phyloP scores from a whole-genome alignment of 2,113 vertebrate species.

The Lanius ludovicianus region DNA sequence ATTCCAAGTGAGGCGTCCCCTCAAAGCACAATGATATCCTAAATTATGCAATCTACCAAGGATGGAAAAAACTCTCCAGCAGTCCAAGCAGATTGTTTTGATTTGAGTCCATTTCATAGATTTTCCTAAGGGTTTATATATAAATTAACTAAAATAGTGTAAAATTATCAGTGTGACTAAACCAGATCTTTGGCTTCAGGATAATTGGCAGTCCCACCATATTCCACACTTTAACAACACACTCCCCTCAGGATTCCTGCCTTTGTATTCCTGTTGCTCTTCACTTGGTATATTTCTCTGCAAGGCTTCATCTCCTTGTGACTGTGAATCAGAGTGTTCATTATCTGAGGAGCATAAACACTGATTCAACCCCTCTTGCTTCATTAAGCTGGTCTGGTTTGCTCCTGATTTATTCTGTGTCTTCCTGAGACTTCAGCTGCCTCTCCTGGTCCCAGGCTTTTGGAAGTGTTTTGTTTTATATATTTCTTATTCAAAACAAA shows the following conservation, averaged over 20 bases:
- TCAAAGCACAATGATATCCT: neutral
- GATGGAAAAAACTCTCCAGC: neutral
- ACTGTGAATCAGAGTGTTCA: slow-evolving; percentile 33
- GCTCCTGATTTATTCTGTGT: neutral
- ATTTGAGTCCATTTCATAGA: neutral
- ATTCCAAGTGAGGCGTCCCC: neutral
- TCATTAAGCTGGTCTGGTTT: neutral
- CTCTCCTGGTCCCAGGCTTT: neutral
- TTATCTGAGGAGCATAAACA: slow-evolving; percentile 33
- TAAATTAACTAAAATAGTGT: neutral
- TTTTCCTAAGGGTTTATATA: neutral
- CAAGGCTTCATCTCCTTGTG: slow-evolving; percentile 13
- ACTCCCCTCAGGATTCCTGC: neutral
- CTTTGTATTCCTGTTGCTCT: neutral
- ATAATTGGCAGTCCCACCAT: neutral
- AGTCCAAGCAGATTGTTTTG: neutral
- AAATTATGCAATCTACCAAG: neutral
- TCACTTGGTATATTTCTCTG: neutral
- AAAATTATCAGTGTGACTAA: neutral
- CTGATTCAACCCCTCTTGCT: slow-evolving; percentile 1
- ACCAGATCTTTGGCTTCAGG: neutral
- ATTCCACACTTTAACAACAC: neutral
- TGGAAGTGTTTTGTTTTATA: neutral
- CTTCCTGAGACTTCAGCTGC: neutral
- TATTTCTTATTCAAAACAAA: neutral